Conservation (phyloP, 2,113 vertebrate species). For the Anolis sagrei region DNA sequence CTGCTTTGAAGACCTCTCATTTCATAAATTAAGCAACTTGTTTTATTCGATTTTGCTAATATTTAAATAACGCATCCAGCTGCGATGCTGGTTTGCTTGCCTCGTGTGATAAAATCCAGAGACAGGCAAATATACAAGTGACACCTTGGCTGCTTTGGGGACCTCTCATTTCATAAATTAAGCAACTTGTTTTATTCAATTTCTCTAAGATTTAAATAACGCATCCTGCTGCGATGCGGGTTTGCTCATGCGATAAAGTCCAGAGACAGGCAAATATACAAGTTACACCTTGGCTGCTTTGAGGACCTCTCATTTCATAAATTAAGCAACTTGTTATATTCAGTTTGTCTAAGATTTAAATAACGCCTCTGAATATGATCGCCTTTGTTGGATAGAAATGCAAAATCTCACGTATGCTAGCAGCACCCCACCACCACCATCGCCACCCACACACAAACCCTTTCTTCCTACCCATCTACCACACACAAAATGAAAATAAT, state of each 20-base stretch:
- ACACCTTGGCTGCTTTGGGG: not conserved
- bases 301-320: not conserved
- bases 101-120: no score
- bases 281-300: not conserved
- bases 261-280: not conserved
- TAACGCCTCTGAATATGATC: not conserved
- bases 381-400: slow-evolving; percentile 19
- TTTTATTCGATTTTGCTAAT: not conserved
- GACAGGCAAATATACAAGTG: not conserved
- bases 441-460: not conserved
- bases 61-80: no score
- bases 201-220: slow-evolving; percentile 8
- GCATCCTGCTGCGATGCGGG: no score
- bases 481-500: slow-evolving; percentile 23
- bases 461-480: slow-evolving; percentile 15
- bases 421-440: not conserved
- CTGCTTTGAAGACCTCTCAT: not conserved
- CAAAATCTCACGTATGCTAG: not conserved
- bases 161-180: not conserved
- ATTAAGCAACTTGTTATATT: not conserved
- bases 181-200: not conserved
- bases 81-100: no score
- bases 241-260: no score
- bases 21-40: not conserved
- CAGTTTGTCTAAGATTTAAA: not conserved